A percentile compares a stretch with the other conserved stretches of the same genome.
Conservation (phyloP, 2,113 vertebrate species). For the Piprites chloris region DNA sequence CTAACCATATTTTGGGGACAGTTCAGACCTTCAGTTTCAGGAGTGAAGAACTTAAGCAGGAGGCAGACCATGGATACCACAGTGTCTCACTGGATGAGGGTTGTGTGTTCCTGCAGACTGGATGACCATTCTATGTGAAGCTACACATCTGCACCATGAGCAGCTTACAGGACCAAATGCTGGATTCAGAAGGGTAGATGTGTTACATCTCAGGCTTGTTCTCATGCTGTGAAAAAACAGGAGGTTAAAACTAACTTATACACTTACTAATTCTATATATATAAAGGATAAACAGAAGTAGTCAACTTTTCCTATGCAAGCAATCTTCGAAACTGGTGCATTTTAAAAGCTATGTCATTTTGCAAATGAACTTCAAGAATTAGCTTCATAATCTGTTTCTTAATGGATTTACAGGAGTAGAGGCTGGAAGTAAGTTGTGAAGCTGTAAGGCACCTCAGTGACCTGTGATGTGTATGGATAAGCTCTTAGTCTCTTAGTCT, state of each 20-base stretch:
- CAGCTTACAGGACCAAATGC: background rate
- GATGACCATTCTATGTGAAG: background rate
- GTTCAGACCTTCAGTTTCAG: background rate
- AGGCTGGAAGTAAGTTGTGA: background rate
- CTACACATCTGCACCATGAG: background rate
- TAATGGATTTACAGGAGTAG: background rate
- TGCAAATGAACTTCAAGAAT: background rate
- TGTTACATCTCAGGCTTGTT: background rate
- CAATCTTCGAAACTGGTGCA: background rate
- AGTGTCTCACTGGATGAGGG: background rate
- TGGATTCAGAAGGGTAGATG: background rate
- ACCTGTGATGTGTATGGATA: background rate
- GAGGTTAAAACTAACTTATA: background rate
- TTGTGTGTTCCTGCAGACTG: background rate
- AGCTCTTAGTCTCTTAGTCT: background rate
- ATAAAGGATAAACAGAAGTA: background rate
- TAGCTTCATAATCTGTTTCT: background rate
- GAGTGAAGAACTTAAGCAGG: background rate
- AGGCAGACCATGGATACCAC: background rate
- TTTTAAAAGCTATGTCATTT: background rate
- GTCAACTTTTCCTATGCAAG: background rate
- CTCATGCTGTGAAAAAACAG: background rate
- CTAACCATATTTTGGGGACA: background rate
- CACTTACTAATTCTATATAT: rapidly evolving
- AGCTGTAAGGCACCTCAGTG: background rate